Evolutionary conservation across 2,888 invertebrate genomes (phyloP).

Genomic region (Acheta domesticus): DNA sequence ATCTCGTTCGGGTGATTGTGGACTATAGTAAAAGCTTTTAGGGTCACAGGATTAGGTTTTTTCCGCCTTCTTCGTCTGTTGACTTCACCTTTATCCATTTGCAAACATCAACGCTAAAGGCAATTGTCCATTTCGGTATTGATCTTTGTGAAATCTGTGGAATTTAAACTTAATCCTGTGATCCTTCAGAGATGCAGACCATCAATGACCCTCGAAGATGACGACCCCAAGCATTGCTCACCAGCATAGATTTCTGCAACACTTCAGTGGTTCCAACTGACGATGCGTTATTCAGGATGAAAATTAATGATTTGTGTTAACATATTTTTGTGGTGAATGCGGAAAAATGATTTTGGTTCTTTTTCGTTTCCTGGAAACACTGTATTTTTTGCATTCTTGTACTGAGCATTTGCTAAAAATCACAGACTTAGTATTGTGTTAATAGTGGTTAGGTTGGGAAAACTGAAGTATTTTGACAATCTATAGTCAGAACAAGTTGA

Average conservation of each 20-base stretch:
- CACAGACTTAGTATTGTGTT: neutral
- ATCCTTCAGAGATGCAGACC: too few species aligned
- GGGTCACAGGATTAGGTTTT: too few species aligned
- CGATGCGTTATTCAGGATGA: neutral
- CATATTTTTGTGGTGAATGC: neutral
- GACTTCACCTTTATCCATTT: too few species aligned
- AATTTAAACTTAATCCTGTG: too few species aligned
- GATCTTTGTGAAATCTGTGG: too few species aligned
- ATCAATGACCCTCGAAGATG: neutral
- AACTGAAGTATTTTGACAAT: conserved; percentile 18
- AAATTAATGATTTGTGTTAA: neutral
- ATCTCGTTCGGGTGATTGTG: too few species aligned
- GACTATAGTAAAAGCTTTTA: too few species aligned
- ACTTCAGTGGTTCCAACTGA: conserved; percentile 1
- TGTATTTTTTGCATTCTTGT: neutral
- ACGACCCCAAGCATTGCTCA: neutral
- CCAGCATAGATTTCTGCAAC: conserved; percentile 11
- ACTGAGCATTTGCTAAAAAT: neutral
- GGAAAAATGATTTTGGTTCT: neutral
- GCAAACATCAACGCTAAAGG: too few species aligned
- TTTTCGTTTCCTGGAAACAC: neutral
- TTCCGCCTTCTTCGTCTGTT: too few species aligned
- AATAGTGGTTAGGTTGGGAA: neutral
- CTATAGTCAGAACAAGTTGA: conserved; percentile 18
- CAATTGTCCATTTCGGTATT: too few species aligned